These are phyloP conservation scores for Harpagifer antarcticus DNA, from an alignment of 2,797 vertebrate genomes.

Conservation along the genomic window DNA sequence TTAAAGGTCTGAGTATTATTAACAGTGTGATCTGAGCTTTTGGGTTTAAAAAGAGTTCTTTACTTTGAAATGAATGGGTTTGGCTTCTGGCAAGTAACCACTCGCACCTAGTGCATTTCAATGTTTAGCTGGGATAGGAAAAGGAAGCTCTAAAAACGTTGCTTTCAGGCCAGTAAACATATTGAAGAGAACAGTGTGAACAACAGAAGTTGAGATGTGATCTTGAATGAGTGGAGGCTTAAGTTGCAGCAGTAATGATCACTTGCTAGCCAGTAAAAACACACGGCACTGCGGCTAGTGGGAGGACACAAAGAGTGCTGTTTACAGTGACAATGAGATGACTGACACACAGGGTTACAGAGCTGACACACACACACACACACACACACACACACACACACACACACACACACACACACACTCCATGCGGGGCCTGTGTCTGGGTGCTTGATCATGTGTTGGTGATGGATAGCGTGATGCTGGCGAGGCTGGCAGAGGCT, in stretches of 20 bases:
- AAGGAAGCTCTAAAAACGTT: background rate
- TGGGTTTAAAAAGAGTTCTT: conserved; percentile 11
- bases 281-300: conserved; percentile 51
- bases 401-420: conserved; percentile 13
- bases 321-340: conserved; percentile 65
- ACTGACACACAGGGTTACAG: conserved; percentile 39
- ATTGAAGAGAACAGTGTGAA: background rate
- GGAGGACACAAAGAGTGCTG: conserved; percentile 58
- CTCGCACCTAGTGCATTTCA: background rate
- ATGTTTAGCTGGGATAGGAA: background rate
- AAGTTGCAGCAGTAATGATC: conserved; percentile 50
- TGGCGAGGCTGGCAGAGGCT: conserved; percentile 56
- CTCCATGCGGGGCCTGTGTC: conserved; percentile 25
- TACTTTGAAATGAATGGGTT: conserved; percentile 9
- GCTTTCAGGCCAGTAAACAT: background rate
- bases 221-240: conserved; percentile 27
- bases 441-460: conserved; percentile 52
- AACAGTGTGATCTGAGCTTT: conserved; percentile 25
- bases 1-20: conserved; percentile 41
- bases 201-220: conserved; percentile 27
- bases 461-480: conserved; percentile 61
- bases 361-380: background rate
- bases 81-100: too few species aligned
- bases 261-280: conserved; percentile 49
- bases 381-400: conserved; percentile 1